Conservation (phyloP, 2,113 vertebrate genomes). For the Lycaon pictus region DNA sequence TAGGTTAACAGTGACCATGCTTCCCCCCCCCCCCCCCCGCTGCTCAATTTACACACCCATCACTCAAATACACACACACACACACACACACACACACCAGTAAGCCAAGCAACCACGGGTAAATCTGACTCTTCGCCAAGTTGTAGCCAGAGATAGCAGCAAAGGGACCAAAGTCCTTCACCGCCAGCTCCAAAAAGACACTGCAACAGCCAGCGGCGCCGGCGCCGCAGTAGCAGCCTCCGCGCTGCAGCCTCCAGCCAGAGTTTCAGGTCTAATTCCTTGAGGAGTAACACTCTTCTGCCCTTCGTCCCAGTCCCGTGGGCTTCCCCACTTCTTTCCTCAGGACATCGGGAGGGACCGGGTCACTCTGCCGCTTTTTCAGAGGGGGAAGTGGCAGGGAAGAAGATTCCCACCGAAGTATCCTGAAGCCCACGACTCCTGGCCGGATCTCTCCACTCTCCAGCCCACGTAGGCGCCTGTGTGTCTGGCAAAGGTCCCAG, state of each 20-base stretch:
- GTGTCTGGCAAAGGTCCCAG: background rate
- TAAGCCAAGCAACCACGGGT: background rate
- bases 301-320: background rate
- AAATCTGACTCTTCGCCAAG: constrained; percentile 51
- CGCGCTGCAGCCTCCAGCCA: constrained; percentile 36
- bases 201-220: background rate
- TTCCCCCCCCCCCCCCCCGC: background rate
- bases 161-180: background rate
- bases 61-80: background rate
- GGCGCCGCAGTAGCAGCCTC: constrained; percentile 48
- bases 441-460: background rate
- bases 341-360: background rate
- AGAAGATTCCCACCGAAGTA: background rate
- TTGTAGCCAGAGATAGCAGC: constrained; percentile 29
- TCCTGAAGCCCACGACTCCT: background rate
- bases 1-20: background rate
- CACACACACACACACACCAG: background rate
- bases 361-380: constrained; percentile 20
- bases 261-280: constrained; percentile 57
- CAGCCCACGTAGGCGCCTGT: background rate
- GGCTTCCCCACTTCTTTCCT: background rate
- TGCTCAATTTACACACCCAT: background rate
- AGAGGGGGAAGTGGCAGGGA: background rate
- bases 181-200: constrained; percentile 16
- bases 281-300: background rate